Evolutionary conservation across 2,888 invertebrate species (phyloP).

Genomic region (Acleris cristana): DNA sequence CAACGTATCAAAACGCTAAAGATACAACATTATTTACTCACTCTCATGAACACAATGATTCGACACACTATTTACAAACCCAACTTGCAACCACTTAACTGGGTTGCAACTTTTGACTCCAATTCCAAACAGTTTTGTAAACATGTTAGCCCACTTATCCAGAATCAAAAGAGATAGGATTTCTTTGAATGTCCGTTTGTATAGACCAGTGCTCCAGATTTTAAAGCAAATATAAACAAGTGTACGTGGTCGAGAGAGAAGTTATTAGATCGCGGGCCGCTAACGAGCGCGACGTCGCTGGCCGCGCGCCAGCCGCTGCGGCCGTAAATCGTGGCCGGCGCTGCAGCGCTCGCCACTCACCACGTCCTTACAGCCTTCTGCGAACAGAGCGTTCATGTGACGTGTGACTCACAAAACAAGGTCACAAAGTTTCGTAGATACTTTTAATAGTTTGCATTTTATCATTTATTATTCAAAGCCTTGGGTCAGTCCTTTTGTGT

Average conservation of each 20-base stretch:
- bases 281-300: constrained; percentile 68
- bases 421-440: not conserved
- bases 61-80: too few species aligned
- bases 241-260: constrained; percentile 62
- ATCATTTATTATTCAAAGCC: too few species aligned
- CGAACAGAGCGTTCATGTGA: constrained; percentile 12
- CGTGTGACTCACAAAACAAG: constrained; percentile 18
- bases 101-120: not conserved
- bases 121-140: not conserved
- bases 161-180: constrained; percentile 35
- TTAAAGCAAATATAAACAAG: constrained; percentile 63
- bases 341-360: constrained; percentile 45
- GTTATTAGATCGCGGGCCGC: constrained; percentile 70
- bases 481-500: too few species aligned
- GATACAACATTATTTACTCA: too few species aligned
- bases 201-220: constrained; percentile 51
- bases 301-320: constrained; percentile 60
- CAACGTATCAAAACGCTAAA: too few species aligned
- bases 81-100: too few species aligned
- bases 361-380: constrained; percentile 35
- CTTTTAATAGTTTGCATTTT: too few species aligned
- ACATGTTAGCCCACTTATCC: constrained; percentile 38
- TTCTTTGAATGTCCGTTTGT: constrained; percentile 41
- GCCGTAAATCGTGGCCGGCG: constrained; percentile 66
- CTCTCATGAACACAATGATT: too few species aligned